A percentile compares a stretch with the other conserved stretches of the same genome.
These are phyloP conservation scores for Agraylea sexmaculata DNA, from an alignment of 1,140 invertebrate species.

Conservation along the genomic window DNA sequence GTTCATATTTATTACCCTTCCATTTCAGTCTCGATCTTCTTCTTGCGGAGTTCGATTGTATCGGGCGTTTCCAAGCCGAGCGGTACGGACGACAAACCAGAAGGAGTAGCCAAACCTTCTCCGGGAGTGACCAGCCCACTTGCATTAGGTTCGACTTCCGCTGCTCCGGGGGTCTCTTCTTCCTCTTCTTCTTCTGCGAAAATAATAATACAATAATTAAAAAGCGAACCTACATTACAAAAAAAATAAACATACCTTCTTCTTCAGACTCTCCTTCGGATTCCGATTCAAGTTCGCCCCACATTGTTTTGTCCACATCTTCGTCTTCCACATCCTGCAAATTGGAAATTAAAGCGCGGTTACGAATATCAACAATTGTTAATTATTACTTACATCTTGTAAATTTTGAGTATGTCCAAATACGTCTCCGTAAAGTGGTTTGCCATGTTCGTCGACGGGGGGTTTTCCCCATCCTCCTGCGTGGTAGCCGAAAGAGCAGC, in stretches of 20 bases:
- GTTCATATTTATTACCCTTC: slow-evolving; percentile 56
- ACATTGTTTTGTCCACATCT: slow-evolving; percentile 82
- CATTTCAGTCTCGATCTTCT: slow-evolving; percentile 94
- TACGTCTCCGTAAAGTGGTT: slow-evolving; percentile 97
- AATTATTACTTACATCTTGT: slow-evolving; percentile 44
- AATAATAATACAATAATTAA: not conserved
- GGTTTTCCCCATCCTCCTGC: slow-evolving; percentile 99
- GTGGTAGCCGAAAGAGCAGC: slow-evolving; percentile 97
- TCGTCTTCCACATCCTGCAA: slow-evolving; percentile 66
- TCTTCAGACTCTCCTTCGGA: slow-evolving; percentile 86
- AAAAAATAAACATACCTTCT: slow-evolving; percentile 45
- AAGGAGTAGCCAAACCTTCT: slow-evolving; percentile 88
- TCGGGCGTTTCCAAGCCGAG: slow-evolving; percentile 96
- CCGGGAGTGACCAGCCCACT: slow-evolving; percentile 66
- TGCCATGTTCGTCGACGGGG: slow-evolving; percentile 96
- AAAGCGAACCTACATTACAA: not conserved
- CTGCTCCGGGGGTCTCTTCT: slow-evolving; percentile 61
- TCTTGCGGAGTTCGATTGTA: slow-evolving; percentile 94
- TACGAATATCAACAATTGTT: slow-evolving; percentile 7
- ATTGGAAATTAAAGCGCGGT: not conserved
- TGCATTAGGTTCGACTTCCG: slow-evolving; percentile 47
- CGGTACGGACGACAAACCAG: slow-evolving; percentile 88
- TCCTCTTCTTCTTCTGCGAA: slow-evolving; percentile 49
- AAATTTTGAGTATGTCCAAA: slow-evolving; percentile 68
- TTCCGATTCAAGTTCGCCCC: slow-evolving; percentile 96